phyloP scores from a whole-genome alignment of 2,888 invertebrate genomes.

The Invenusta paracnida region DNA sequence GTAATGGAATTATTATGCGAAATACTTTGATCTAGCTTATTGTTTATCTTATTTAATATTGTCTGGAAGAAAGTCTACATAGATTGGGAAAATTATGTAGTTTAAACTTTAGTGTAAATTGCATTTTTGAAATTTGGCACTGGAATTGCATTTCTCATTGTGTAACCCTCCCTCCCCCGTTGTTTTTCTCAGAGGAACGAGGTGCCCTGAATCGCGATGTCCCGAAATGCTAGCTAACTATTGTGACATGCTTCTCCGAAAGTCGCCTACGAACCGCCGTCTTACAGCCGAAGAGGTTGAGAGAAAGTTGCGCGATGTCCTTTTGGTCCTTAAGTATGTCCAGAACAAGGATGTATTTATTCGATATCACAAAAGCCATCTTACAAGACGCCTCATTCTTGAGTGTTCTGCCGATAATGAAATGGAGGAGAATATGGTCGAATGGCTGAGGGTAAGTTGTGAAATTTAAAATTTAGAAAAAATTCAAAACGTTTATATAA shows the following conservation, averaged over 20 bases:
- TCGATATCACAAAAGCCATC: slow-evolving; percentile 96
- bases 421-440: slow-evolving; percentile 98
- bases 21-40: too few relatives aligned
- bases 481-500: too few relatives aligned
- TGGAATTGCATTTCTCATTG: too few relatives aligned
- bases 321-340: slow-evolving; percentile 94
- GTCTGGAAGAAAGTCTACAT: too few relatives aligned
- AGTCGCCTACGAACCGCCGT: slow-evolving; percentile 89
- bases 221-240: slow-evolving; percentile 97
- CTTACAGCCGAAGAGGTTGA: slow-evolving; percentile 87
- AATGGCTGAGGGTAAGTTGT: slow-evolving; percentile 69
- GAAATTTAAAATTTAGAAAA: not conserved
- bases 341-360: slow-evolving; percentile 99
- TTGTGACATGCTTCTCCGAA: slow-evolving; percentile 95
- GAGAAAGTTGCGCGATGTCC: slow-evolving; percentile 47
- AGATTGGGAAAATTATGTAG: too few relatives aligned
- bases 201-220: slow-evolving; percentile 78
- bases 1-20: too few relatives aligned
- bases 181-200: not conserved
- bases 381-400: slow-evolving; percentile 87
- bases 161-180: too few relatives aligned
- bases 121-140: too few relatives aligned
- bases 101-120: too few relatives aligned
- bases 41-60: too few relatives aligned
- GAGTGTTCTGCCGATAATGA: slow-evolving; percentile 97